Evolutionary conservation across 2,113 vertebrate genomes (phyloP), one percentile per base, ranked within the genome.

Genomic region (Podarcis raffonei): DNA sequence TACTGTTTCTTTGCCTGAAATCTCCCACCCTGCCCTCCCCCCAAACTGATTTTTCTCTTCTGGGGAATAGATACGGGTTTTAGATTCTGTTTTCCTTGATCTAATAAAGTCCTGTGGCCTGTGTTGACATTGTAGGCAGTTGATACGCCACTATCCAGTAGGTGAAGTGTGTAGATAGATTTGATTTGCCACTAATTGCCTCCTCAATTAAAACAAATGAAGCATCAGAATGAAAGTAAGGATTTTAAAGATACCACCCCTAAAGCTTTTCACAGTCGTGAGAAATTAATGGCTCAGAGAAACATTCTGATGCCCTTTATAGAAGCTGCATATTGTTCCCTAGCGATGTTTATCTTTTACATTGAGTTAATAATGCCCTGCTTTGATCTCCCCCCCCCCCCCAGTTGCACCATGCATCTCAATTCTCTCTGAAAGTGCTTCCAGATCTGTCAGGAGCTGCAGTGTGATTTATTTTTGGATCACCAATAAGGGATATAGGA

Each of bases 201-300:
- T 95, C 91, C 88, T 89, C 95, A 95, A 96, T 96, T 95, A 95
- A 96, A 97, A 96, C 93, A 96, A 96, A 96, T 89, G 94, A 96
- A 94, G 94, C 94, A 91, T 93, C 90, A 95, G 93, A 96, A 95
- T 92, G 92, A 92, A 95, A 93, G 93, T 90, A 90, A 90, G 93
- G 22, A 9, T 25, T 76, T 39, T 42, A 42, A 32, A 81, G 93
- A 88, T 91, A 92, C 93, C 94, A 94, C 91, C 82, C 82, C 71
- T 90, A 88, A 94, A 96, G 90, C 94, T 93, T 90, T 95, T 95
- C 83, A 93, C 95, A 94, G 94, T 93, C 88, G 72, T 57, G 81
- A 89, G 94, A 93, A 94, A 96, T 94, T 90, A 93, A 93, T 88
- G 87, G 90, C 89, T 91, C 83, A 86, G 89, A 86, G 90, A 85